Base-by-base conservation (phyloP, 2,888 invertebrate genomes). In the Thecophora atra region DNA sequence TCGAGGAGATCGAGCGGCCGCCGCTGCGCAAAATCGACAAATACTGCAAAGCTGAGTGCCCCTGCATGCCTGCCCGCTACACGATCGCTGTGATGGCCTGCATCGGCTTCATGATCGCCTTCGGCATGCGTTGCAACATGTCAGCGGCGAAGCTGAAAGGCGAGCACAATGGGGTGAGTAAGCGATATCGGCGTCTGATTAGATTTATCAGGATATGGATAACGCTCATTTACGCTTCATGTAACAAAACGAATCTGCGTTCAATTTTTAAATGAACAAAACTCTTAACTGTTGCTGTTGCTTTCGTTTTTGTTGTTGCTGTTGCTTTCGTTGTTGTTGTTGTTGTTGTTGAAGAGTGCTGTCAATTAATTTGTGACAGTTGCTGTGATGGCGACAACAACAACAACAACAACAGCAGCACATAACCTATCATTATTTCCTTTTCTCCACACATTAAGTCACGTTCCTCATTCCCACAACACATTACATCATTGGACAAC, bases 81-180 rank as follows among this genome's bases (percentile, higher is more conserved):
- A 96, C 96, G 17, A 93, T 96, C 76, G 95, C 96, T 70, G 87
- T 94, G 75, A 90, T 96, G 83, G 94, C 95, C 21, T 95, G 95
- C 84, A 85, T 95, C 82, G 96, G 97, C 71, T 97, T 97, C 87
- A 91, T 97, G 86, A 96, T 97, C 83, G 96, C 96, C 87, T 97
- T 97, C 83, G 99, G 99, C 21, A 99, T 99, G 92, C 91, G 99
- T 72, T 98, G 98, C 87, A 99, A 99, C 88, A 96, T 99, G 94
- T 97, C 98, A 70, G 97, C 99, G 87, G 98, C 99, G 63, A 97
- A 98, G 86, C 91, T 96, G 72, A 92, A 94, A 84, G 89, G 93
- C 85, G 91, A 91, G 77, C 89, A 89, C 73, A 85, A 86, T 78
- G 88, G 88, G 79, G 91, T 91, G 81, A 89, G 89, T 81, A 47